Base-by-base conservation (phyloP, 2,797 vertebrate genomes). In the Pogonophryne albipinna region DNA sequence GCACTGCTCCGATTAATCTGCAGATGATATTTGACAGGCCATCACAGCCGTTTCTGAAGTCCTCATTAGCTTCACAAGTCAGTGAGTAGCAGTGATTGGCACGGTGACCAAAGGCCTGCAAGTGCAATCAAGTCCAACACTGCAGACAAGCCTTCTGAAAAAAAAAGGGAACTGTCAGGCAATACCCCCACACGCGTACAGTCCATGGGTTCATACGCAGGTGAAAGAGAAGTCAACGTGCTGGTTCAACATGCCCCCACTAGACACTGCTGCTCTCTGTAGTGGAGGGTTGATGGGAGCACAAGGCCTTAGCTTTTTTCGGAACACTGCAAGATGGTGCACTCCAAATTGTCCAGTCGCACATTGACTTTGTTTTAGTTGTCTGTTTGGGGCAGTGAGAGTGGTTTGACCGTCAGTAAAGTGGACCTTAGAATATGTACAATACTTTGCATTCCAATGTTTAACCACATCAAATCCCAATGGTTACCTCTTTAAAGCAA, bases 381-480 rank as follows among this genome's bases (percentile, higher is more conserved):
- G 75, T 78, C 78, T 46, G 67, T 79, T 75, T 68, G 90, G 92
- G 92, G 92, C 92, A 91, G 91, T 91, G 86, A 91, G 87, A 88
- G 89, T 81, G 90, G 90, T 84, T 86, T 59, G 51, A 71, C 80
- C 71, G 84, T 89, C 80, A 75, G 76, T 74, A 74, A 68, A 66
- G 62, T 67, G 71, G 78, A 83, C 79, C 88, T 80, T 82, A 70
- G 74, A 89, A 87, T 92, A 93, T 93, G 82, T 92, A 93, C 92
- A 91, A 88, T 74, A 75, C 71, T 71, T 83, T 87, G 85, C 84
- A 80, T 84, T 88, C 82, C 74, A 51, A 75, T 76, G 63, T 83
- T 82, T 79, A 38, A 62, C 49, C 77, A 71, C 66, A 66, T 60
- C 10, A 68, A 53, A 41, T 74, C 41, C 58, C 66, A 71, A 77